Evolutionary conservation across 2,888 invertebrate genomes (phyloP), one percentile per base, ranked within the genome.

Genomic region (Lamproptera curius): DNA sequence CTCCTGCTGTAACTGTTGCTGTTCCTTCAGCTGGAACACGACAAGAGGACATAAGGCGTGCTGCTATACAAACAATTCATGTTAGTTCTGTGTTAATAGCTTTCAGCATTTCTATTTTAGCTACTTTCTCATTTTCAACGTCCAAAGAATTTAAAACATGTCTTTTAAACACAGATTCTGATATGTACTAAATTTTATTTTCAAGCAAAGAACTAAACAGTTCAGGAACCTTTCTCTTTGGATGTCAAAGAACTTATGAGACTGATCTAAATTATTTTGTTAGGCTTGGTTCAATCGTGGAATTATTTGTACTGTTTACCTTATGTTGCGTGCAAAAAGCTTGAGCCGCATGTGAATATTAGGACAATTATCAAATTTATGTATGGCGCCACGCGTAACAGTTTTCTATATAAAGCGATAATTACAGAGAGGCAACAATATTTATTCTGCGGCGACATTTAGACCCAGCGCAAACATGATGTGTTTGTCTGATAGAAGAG

Each of bases 1-100:
- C 86, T 96, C 95, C 73, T 97, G 96, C 78, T 97, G 96, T 69
- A 96, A 87, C 83, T 97, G 95, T 81, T 97, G 97, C 77, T 96
- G 95, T 87, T 96, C 95, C 90, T 96, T 96, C 77, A 97, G 90
- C 95, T 97, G 93, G 67, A 93, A 82, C 60, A 44, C 43, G 11
- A 11, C n/a, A 31, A 9, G 9, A 31, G n/a, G 2, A 31, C 31
- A 31, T 13, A 11, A 2, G 3, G 31, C 3, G 11, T n/a, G 2
- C 13, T 11, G 28, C 2, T 6, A 5, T 33, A 16, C 17, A 11
- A n/a, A 10, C 17, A 33, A 13, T 28, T 11, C 26, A n/a, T 2
- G 33, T 42, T 33, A 42, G 33, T 42, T 1, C 28, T 2, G 3
- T 31, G 31, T 31, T 31, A 31, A 31, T 31, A 11, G n/a, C n/a